phyloP scores from a whole-genome alignment of 2,797 vertebrate genomes.

The Oreonectes daqikongensis region DNA sequence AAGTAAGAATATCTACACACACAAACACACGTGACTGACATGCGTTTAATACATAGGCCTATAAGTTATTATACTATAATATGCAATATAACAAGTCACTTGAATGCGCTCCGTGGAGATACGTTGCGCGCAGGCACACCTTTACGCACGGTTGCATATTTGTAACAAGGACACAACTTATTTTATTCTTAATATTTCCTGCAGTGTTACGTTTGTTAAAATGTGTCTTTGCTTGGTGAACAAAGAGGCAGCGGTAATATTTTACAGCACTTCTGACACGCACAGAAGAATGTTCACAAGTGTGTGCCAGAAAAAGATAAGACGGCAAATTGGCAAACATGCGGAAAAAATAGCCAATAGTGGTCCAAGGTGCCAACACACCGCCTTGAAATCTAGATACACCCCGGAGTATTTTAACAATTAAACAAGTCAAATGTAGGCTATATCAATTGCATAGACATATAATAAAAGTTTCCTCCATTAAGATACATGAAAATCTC shows the following conservation, averaged over 20 bases:
- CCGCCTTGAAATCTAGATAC: constrained; percentile 3
- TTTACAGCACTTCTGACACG: not conserved
- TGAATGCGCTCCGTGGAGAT: not conserved
- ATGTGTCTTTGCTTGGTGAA: not conserved
- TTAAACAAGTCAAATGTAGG: too few relatives aligned
- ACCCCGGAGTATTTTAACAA: constrained; percentile 14
- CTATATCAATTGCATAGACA: not conserved
- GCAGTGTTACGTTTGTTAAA: not conserved
- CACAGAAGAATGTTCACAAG: constrained; percentile 41
- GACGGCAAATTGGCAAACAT: constrained; percentile 12
- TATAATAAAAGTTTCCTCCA: not conserved
- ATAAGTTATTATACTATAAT: too few relatives aligned
- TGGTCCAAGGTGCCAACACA: constrained; percentile 18
- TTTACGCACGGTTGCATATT: not conserved
- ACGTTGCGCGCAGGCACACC: not conserved
- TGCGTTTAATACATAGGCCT: not conserved
- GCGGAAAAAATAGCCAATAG: not conserved
- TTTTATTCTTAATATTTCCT: not conserved
- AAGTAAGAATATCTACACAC: not conserved
- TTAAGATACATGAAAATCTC: not conserved
- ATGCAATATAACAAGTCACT: not conserved
- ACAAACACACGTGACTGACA: too few relatives aligned
- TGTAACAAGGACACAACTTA: not conserved
- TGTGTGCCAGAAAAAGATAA: constrained; percentile 56
- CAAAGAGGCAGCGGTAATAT: not conserved